A percentile compares a stretch with the other conserved stretches of the same genome.
These are phyloP conservation scores for Ctenopoma multispine DNA, from an alignment of 2,797 vertebrate species.

Conservation along the genomic window DNA sequence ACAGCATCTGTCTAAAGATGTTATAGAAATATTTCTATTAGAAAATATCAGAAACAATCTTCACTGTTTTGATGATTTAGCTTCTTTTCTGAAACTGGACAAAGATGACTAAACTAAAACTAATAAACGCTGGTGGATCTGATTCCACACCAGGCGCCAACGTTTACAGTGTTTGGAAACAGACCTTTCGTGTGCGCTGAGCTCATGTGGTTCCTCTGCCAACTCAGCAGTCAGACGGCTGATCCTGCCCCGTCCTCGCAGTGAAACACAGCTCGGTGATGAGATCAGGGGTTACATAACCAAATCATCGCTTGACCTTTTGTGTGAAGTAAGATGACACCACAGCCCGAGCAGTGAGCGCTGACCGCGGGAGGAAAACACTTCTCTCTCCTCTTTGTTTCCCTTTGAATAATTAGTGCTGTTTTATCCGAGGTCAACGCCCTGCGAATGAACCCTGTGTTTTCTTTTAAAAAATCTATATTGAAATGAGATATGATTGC, in stretches of 20 bases:
- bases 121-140: no score
- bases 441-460: neutral
- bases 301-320: neutral
- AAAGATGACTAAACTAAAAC: no score
- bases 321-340: constrained; percentile 5
- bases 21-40: no score
- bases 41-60: no score
- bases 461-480: neutral
- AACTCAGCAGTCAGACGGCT: constrained; percentile 12
- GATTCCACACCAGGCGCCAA: no score
- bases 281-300: constrained; percentile 38
- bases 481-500: neutral
- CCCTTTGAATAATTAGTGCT: constrained; percentile 5
- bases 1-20: no score
- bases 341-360: neutral
- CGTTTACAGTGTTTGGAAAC: no score
- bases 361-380: constrained; percentile 13
- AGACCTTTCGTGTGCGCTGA: constrained; percentile 4
- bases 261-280: neutral
- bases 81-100: no score
- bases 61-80: no score
- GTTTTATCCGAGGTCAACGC: neutral
- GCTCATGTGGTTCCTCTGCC: constrained; percentile 15
- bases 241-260: neutral
- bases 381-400: constrained; percentile 7